Evolutionary conservation across 1,140 invertebrate species (phyloP).

Genomic region (Drosophila saltans): DNA sequence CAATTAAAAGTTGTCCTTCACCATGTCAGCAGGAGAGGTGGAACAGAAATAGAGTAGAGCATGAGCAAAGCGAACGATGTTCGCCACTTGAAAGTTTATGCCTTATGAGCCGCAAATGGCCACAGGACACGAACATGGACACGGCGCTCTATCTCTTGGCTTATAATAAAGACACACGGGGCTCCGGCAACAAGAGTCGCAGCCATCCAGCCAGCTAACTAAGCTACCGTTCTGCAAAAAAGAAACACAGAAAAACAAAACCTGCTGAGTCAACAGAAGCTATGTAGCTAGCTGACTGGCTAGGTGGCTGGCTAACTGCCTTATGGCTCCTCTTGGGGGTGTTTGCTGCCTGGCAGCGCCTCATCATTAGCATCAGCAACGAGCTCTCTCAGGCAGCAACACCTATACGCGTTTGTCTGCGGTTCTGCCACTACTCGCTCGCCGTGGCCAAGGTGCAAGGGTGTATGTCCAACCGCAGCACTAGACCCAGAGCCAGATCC

Average conservation of each 20-base stretch:
- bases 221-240: background rate
- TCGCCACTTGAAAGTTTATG: conserved; percentile 81
- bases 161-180: conserved; percentile 71
- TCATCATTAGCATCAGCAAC: conserved; percentile 75
- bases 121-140: conserved; percentile 67
- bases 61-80: conserved; percentile 35
- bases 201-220: conserved; percentile 31
- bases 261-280: conserved; percentile 17
- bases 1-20: conserved; percentile 81
- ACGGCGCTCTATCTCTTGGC: conserved; percentile 26
- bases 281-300: background rate
- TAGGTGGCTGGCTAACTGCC: conserved; percentile 16
- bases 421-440: conserved; percentile 53
- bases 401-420: conserved; percentile 73
- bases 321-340: conserved; percentile 33
- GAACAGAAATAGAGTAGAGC: too few species aligned
- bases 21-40: conserved; percentile 57
- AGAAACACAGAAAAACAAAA: conserved; percentile 2
- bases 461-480: conserved; percentile 56
- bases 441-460: conserved; percentile 68
- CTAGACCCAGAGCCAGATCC: conserved; percentile 21
- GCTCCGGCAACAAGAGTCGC: conserved; percentile 68
- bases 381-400: conserved; percentile 26
- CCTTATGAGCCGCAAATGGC: conserved; percentile 80
- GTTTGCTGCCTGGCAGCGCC: conserved; percentile 45